Conservation (phyloP, 2,113 vertebrate genomes). For the Casuarius casuarius region DNA sequence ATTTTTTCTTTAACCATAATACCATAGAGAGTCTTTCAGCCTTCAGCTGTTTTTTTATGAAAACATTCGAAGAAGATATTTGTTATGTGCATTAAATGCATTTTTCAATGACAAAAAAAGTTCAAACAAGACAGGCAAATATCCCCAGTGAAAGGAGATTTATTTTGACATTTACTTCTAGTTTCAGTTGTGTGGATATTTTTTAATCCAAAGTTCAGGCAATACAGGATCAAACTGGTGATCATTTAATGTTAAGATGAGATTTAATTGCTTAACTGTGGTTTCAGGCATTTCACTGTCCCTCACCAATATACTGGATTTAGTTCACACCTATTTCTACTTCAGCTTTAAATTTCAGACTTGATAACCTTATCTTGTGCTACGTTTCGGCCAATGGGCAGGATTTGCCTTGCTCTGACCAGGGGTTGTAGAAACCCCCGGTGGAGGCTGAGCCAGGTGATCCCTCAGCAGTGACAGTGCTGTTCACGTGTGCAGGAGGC, state of each 20-base stretch:
- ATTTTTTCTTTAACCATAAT: neutral
- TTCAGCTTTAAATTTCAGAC: neutral
- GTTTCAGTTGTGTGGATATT: neutral
- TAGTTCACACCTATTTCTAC: neutral
- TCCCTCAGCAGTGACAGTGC: neutral
- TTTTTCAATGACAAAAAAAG: slow-evolving; percentile 11
- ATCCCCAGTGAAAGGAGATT: neutral
- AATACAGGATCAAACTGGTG: neutral
- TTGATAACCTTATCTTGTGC: neutral
- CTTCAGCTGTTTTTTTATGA: neutral
- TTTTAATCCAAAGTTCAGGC: neutral
- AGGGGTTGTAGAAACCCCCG: neutral
- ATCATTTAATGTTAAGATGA: neutral
- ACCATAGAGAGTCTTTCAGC: slow-evolving; percentile 6
- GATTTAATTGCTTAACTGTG: neutral
- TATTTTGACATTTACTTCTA: neutral
- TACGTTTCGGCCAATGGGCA: neutral
- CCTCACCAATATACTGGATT: neutral
- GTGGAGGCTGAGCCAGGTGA: too few relatives aligned
- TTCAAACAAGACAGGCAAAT: neutral
- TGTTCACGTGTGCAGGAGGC: rapidly evolving
- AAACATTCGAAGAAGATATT: neutral
- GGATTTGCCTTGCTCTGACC: neutral
- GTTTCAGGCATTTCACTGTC: neutral
- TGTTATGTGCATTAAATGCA: neutral